Conservation (phyloP, 2,797 vertebrate species). For the Champsocephalus gunnari region DNA sequence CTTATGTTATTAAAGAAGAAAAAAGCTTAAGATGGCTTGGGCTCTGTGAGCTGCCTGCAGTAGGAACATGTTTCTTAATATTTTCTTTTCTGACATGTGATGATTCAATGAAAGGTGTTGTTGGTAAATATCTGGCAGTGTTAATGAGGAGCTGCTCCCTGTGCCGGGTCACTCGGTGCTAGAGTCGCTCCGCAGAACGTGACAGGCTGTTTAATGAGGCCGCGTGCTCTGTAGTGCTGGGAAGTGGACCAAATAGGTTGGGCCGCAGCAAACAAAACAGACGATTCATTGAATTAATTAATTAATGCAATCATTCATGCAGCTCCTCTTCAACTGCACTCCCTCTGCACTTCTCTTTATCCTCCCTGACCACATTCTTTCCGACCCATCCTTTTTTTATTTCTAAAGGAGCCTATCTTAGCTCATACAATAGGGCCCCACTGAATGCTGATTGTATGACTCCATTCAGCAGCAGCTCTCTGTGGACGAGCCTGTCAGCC, state of each 20-base stretch:
- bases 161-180: conserved; percentile 80
- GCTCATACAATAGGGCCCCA: conserved; percentile 33
- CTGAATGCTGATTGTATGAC: conserved; percentile 59
- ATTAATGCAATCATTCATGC: conserved; percentile 49
- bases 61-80: conserved; percentile 1
- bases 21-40: not conserved
- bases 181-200: conserved; percentile 69
- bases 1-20: not conserved
- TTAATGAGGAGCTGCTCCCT: conserved; percentile 87
- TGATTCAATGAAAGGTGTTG: conserved; percentile 60
- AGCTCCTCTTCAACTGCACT: conserved; percentile 14
- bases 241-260: conserved; percentile 76
- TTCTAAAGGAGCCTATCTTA: conserved; percentile 45
- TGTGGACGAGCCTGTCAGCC: conserved; percentile 36
- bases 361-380: conserved; percentile 32
- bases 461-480: conserved; percentile 30
- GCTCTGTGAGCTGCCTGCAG: not conserved
- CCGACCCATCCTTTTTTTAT: conserved; percentile 1
- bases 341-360: not conserved
- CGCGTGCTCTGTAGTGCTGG: conserved; percentile 61
- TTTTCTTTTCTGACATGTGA: conserved; percentile 22
- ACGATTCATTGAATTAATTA: conserved; percentile 63
- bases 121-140: conserved; percentile 90
- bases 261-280: conserved; percentile 69
- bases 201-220: conserved; percentile 78